phyloP scores from a whole-genome alignment of 2,113 vertebrate genomes.

The Oreocharis arfaki region DNA sequence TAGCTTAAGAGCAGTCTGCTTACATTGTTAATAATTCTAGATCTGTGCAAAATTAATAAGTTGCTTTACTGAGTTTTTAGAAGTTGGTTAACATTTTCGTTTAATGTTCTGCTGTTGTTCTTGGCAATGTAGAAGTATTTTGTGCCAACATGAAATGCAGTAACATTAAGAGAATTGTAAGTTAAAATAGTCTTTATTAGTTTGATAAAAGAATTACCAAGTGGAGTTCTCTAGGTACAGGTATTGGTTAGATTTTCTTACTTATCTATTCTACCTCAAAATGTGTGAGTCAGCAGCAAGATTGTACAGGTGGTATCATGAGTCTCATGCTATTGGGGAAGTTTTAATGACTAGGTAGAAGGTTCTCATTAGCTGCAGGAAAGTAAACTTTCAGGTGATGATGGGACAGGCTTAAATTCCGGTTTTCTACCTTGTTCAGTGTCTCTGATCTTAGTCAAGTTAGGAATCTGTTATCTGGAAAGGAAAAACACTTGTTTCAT shows the following conservation, averaged over 20 bases:
- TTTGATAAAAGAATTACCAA: not conserved
- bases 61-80: not conserved
- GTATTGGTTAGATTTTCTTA: not conserved
- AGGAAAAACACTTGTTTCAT: not conserved
- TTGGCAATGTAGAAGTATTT: not conserved
- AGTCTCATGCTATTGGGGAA: fast-evolving
- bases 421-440: not conserved
- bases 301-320: not conserved
- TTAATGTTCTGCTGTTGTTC: not conserved
- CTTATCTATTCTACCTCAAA: not conserved
- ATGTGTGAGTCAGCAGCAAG: not conserved
- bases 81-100: not conserved
- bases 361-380: not conserved
- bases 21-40: not conserved
- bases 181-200: not conserved
- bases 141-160: not conserved
- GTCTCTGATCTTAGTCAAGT: not conserved
- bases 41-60: not conserved
- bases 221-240: not conserved
- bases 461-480: not conserved
- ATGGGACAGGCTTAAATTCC: not conserved
- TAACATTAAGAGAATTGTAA: not conserved
- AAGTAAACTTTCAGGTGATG: not conserved
- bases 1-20: not conserved
- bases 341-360: not conserved